Percentiles rank a stretch among this genome's conserved stretches.
Evolutionary conservation across 2,113 vertebrate genomes (phyloP).

Genomic region (Benitochromis conjunctus): DNA sequence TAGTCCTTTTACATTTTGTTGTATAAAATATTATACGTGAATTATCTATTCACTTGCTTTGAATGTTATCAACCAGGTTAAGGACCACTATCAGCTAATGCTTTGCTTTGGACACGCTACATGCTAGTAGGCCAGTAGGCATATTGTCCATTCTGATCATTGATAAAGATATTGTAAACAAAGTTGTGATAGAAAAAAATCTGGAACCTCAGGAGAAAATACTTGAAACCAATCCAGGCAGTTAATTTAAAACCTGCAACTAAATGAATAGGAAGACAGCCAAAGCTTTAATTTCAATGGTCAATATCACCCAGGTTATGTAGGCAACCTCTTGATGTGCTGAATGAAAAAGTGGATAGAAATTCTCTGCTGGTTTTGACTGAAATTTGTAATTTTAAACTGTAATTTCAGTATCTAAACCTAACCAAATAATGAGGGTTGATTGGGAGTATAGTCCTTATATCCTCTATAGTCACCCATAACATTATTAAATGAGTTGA

Average conservation of each 20-base stretch:
- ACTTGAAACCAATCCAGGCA: neutral
- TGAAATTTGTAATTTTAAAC: neutral
- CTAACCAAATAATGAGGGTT: neutral
- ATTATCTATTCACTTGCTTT: neutral
- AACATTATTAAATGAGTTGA: fast-evolving
- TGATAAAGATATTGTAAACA: neutral
- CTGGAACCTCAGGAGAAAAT: neutral
- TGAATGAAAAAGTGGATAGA: neutral
- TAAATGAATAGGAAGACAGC: neutral
- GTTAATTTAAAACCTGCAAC: neutral
- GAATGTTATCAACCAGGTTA: neutral
- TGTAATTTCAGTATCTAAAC: neutral
- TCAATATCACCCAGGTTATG: neutral
- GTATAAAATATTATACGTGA: neutral
- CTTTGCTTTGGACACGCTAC: neutral
- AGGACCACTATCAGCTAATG: neutral
- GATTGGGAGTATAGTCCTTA: neutral
- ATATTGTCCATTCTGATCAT: neutral
- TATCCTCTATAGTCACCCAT: neutral
- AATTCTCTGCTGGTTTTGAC: neutral
- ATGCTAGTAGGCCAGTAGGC: neutral
- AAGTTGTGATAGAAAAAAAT: neutral
- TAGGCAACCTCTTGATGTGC: neutral
- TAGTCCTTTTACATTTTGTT: neutral
- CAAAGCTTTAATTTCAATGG: neutral